These are phyloP conservation scores for Recurvirostra avosetta DNA, from an alignment of 2,113 vertebrate genomes.

Conservation along the genomic window DNA sequence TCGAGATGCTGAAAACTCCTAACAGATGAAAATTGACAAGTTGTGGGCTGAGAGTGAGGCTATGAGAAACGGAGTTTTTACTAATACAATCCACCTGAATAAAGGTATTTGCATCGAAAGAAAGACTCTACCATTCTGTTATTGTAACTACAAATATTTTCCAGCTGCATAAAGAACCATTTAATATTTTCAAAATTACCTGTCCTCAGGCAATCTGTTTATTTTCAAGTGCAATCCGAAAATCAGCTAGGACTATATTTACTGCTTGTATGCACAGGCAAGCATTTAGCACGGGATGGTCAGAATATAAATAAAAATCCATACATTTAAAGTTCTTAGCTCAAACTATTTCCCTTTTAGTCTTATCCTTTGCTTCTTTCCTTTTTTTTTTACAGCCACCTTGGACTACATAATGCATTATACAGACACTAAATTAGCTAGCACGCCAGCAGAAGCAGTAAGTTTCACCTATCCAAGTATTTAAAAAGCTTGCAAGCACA, in stretches of 20 bases:
- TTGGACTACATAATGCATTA: constrained; percentile 34
- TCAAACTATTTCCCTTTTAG: neutral
- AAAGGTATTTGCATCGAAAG: neutral
- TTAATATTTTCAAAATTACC: constrained; percentile 18
- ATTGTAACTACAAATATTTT: neutral
- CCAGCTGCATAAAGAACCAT: constrained; percentile 11
- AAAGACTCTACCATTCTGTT: neutral
- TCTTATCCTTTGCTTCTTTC: neutral
- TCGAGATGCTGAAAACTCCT: neutral
- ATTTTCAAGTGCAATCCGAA: constrained; percentile 15
- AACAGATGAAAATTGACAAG: neutral
- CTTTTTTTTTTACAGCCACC: neutral
- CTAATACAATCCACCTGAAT: constrained; percentile 2
- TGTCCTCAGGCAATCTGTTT: neutral
- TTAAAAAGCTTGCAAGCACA: constrained; percentile 73
- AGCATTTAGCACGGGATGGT: neutral
- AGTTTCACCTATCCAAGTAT: constrained; percentile 74
- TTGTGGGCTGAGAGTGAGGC: neutral
- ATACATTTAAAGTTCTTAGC: neutral
- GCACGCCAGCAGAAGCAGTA: constrained; percentile 46
- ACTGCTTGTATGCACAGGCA: neutral
- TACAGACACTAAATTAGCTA: constrained; percentile 44
- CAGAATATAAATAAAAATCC: neutral
- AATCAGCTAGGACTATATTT: neutral
- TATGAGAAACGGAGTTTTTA: neutral